Conservation (phyloP, 2,888 invertebrate genomes). For the Apamea anceps region DNA sequence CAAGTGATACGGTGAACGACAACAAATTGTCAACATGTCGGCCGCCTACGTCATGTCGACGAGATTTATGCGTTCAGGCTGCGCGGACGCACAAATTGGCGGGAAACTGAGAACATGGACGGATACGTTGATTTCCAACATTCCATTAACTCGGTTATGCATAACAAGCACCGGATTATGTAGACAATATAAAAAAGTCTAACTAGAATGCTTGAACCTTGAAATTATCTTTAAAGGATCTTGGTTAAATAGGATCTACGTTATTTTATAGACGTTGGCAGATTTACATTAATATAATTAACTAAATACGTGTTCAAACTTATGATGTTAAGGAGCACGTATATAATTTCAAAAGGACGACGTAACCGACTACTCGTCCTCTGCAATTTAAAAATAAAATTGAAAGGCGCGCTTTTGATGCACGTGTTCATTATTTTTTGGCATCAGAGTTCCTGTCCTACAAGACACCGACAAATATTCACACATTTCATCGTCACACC, state of each 20-base stretch:
- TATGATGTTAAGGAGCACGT: conserved; percentile 42
- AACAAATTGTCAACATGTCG: conserved; percentile 88
- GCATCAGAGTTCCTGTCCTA: background rate
- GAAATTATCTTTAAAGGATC: conserved; percentile 73
- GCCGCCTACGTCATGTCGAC: conserved; percentile 86
- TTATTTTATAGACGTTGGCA: conserved; percentile 57
- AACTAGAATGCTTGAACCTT: conserved; percentile 73
- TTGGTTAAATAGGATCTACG: conserved; percentile 61
- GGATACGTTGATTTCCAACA: conserved; percentile 78
- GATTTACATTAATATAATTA: conserved; percentile 61
- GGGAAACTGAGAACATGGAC: conserved; percentile 78
- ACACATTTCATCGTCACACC: background rate
- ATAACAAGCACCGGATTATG: conserved; percentile 77
- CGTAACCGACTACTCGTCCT: background rate
- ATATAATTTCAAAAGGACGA: conserved; percentile 28
- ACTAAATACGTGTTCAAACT: conserved; percentile 60
- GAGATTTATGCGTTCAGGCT: conserved; percentile 85
- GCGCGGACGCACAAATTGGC: conserved; percentile 88
- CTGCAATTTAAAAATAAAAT: conserved; percentile 22
- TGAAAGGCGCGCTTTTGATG: background rate
- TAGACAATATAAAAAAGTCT: conserved; percentile 69
- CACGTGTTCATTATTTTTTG: background rate
- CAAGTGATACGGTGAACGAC: conserved; percentile 68
- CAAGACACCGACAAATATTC: background rate
- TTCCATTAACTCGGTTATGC: conserved; percentile 79